A percentile compares a stretch with the other conserved stretches of the same genome.
These are phyloP conservation scores for Anguilla obscura DNA, from an alignment of 2,797 vertebrate genomes.

Conservation along the genomic window DNA sequence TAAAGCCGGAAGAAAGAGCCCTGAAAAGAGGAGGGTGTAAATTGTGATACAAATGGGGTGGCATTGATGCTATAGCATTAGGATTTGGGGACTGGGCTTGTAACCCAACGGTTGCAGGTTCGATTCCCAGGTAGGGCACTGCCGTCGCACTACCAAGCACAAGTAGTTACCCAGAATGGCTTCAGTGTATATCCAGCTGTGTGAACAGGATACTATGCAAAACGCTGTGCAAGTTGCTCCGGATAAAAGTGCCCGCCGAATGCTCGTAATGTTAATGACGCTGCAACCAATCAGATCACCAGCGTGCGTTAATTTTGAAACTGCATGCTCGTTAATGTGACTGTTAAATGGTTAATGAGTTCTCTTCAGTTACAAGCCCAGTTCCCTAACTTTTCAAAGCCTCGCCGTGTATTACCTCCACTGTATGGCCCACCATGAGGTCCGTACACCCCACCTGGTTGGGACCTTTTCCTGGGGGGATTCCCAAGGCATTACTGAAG, in stretches of 20 bases:
- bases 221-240: no score
- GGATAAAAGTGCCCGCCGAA: no score
- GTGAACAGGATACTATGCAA: no score
- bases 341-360: neutral
- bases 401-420: conserved; percentile 67
- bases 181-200: no score
- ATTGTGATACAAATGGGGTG: neutral
- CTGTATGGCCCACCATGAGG: conserved; percentile 84
- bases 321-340: neutral
- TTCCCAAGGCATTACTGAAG: conserved; percentile 67
- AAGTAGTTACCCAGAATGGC: no score
- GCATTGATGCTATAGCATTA: neutral
- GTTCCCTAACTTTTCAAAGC: neutral
- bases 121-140: no score
- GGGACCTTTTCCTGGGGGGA: conserved; percentile 85
- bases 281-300: neutral
- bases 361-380: neutral
- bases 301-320: neutral
- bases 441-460: conserved; percentile 86
- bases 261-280: neutral
- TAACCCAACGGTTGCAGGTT: no score
- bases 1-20: conserved; percentile 88
- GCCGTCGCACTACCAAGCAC: no score
- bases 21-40: conserved; percentile 57
- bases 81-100: no score